A percentile compares a stretch with the other conserved stretches of the same genome.
Conservation (phyloP, 2,797 vertebrate species). For the Gallinago stenura region DNA sequence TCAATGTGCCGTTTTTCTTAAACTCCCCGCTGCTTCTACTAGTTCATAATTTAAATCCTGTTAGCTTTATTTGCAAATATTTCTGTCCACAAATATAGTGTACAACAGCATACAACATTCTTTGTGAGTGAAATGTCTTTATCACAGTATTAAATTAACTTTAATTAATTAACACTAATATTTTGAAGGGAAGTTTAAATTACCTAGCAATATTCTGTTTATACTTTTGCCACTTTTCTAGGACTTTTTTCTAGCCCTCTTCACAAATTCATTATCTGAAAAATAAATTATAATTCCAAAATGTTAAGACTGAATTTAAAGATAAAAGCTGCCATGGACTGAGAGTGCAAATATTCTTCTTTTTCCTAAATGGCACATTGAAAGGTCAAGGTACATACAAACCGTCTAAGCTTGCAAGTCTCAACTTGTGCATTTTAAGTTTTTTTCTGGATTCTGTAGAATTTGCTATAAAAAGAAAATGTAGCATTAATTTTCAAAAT, state of each 20-base stretch:
- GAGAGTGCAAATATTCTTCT: not conserved
- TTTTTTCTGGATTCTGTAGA: not conserved
- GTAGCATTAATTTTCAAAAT: not conserved
- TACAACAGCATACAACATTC: not conserved
- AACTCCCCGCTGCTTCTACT: constrained; percentile 6
- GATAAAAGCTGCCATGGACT: not conserved
- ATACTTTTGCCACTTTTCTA: not conserved
- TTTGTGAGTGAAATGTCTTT: not conserved
- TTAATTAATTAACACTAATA: not conserved
- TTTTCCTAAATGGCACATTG: not conserved
- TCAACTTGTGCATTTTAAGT: not conserved
- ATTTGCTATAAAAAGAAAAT: not conserved
- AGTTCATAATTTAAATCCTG: constrained; percentile 15
- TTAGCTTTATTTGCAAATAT: constrained; percentile 41
- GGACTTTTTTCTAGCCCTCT: not conserved
- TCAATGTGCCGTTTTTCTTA: constrained; percentile 34
- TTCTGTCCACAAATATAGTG: constrained; percentile 31
- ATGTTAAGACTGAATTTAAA: not conserved
- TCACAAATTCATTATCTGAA: not conserved
- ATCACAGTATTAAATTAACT: not conserved
- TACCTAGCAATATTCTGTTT: not conserved
- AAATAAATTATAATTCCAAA: not conserved
- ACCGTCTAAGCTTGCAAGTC: not conserved
- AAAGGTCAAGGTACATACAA: not conserved
- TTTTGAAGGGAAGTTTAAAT: not conserved